Percentiles rank a stretch among this genome's conserved stretches.
phyloP scores from a whole-genome alignment of 2,113 vertebrate species.

The Gnathonemus longibarbis region DNA sequence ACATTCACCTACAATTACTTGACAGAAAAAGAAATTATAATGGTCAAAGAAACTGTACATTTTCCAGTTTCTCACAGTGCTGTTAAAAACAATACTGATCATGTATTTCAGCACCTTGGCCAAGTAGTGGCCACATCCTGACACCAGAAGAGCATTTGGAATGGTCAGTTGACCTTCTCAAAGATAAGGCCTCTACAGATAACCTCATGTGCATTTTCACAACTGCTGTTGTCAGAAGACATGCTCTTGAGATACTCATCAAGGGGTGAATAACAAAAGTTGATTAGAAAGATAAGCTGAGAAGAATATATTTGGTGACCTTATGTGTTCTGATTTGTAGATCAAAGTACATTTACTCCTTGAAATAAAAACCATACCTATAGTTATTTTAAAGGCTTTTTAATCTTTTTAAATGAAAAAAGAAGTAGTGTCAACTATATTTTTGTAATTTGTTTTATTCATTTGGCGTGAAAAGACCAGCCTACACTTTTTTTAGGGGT shows the following conservation, averaged over 20 bases:
- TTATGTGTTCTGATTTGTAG: neutral
- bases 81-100: neutral
- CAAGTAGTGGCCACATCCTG: neutral
- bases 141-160: neutral
- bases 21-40: neutral
- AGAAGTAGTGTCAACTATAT: neutral
- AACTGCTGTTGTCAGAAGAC: slow-evolving; percentile 17
- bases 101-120: neutral
- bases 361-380: neutral
- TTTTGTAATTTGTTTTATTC: neutral
- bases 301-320: neutral
- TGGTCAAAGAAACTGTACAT: neutral
- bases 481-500: too few relatives aligned
- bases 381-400: neutral
- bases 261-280: neutral
- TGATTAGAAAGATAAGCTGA: neutral
- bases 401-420: neutral
- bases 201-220: slow-evolving; percentile 25
- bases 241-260: neutral
- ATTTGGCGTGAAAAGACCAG: neutral
- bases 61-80: neutral
- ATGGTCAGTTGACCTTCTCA: neutral
- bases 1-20: neutral
- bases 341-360: neutral
- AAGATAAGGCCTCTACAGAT: slow-evolving; percentile 13